Conservation (phyloP, 2,888 invertebrate genomes). For the Cristatella mucedo region DNA sequence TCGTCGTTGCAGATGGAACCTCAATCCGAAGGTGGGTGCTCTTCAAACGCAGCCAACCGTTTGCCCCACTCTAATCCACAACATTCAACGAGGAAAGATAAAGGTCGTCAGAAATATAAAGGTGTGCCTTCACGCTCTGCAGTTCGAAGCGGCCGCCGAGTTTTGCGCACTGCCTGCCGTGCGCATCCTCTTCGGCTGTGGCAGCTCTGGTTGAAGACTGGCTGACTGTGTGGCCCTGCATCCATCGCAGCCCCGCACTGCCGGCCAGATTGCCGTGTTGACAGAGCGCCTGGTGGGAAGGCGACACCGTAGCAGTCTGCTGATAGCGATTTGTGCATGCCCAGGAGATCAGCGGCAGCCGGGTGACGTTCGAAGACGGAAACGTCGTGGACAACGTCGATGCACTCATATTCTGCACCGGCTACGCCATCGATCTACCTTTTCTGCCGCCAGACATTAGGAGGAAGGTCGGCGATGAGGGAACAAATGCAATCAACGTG, state of each 20-base stretch:
- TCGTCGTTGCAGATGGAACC: constrained; percentile 20
- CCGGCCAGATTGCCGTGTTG: no score
- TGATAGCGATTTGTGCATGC: constrained; percentile 10
- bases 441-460: constrained; percentile 19
- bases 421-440: constrained; percentile 29
- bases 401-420: constrained; percentile 26
- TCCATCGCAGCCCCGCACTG: no score
- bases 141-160: no score
- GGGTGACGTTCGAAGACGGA: constrained; percentile 24
- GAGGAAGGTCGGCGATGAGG: constrained; percentile 17
- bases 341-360: constrained; percentile 24
- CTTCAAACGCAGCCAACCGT: constrained; percentile 32
- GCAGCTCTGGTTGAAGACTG: no score
- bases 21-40: constrained; percentile 30
- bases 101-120: constrained; percentile 25
- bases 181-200: no score
- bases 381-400: constrained; percentile 21
- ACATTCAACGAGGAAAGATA: constrained; percentile 27
- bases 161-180: no score
- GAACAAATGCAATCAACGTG: constrained; percentile 23
- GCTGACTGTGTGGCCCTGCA: no score
- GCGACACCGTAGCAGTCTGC: not conserved
- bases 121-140: constrained; percentile 15
- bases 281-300: no score
- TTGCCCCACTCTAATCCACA: constrained; percentile 30